A percentile compares a stretch with the other conserved stretches of the same genome.
Evolutionary conservation across 1,140 invertebrate species (phyloP).

Genomic region (Dendroctonus ponderosae): DNA sequence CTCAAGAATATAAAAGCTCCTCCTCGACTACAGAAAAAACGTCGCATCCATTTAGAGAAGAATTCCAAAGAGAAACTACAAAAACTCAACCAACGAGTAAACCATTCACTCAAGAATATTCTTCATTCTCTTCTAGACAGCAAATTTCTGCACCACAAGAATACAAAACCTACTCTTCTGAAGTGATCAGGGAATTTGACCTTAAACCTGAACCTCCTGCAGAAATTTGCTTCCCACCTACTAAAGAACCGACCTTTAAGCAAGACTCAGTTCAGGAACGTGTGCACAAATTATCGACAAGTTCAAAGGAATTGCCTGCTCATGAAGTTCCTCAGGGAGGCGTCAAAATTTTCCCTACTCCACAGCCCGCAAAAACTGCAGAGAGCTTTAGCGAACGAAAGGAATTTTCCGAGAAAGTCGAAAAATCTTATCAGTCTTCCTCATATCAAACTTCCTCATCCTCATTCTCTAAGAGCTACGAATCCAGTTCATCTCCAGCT

Average conservation of each 20-base stretch:
- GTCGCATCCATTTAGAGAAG: background rate
- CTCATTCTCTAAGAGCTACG: slow-evolving; percentile 30
- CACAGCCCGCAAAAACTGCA: slow-evolving; percentile 34
- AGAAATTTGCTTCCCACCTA: slow-evolving; percentile 62
- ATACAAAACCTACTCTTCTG: slow-evolving; percentile 35
- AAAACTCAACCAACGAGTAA: slow-evolving; percentile 3
- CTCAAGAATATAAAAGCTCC: slow-evolving; percentile 38
- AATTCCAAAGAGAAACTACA: background rate
- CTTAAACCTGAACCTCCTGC: slow-evolving; percentile 69
- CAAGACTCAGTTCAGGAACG: slow-evolving; percentile 60
- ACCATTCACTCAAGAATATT: slow-evolving; percentile 30
- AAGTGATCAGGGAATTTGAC: slow-evolving; percentile 54
- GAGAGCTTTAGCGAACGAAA: slow-evolving; percentile 15
- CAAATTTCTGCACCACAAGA: slow-evolving; percentile 35
- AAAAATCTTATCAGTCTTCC: slow-evolving; percentile 38
- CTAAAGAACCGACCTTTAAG: slow-evolving; percentile 48
- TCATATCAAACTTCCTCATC: slow-evolving; percentile 37
- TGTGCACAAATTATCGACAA: slow-evolving; percentile 60
- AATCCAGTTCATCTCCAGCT: slow-evolving; percentile 29
- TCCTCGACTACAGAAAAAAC: slow-evolving; percentile 32
- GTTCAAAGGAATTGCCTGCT: slow-evolving; percentile 57
- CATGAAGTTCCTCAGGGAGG: slow-evolving; percentile 63
- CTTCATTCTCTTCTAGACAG: slow-evolving; percentile 31
- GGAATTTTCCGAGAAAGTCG: slow-evolving; percentile 42
- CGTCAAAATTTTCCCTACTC: slow-evolving; percentile 60